Base-by-base conservation (phyloP, 1,140 invertebrate genomes). In the Drosophila gunungcola region DNA sequence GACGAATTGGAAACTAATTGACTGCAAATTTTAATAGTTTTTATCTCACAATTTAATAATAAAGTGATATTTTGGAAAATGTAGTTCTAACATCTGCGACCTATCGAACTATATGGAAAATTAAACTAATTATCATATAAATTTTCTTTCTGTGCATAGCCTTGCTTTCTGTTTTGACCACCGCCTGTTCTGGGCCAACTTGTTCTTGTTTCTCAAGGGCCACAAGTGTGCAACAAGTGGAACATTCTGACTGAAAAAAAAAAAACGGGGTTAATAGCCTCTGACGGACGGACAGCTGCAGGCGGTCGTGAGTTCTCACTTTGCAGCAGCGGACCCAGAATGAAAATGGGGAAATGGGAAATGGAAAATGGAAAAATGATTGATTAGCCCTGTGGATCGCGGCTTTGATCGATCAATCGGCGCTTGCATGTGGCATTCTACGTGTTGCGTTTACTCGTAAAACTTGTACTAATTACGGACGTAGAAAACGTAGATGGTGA, bases 281-380 rank as follows among this genome's bases (percentile, higher is more conserved):
- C 80, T 88, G 83, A 82, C 79, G 86, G 69, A 57, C 27, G 74
- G 62, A 74, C 49, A 60, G 51, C 58, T 68, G 62, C 82, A 73
- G 83, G 83, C 79, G 83, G 84, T 88, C 83, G 83, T 88, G 83
- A 86, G 83, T 86, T 86, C 83, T 86, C 83, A 88, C 83, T 88
- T 88, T 82, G 69, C 32, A 51, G 39, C 25, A 32, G 13, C 13
- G 41, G 21, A 13, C 11, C 10, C 27, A 45, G 25, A 48, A 29
- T 21, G 25, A 32, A 42, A 58, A 52, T 49, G 56, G 45, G 32
- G 13, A 32, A 32, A 32, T 32, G 29, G 13, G n/a, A 42, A 73
- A 75, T 73, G 65, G 55, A 54, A 74, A 77, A 88, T 79, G 67
- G 68, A 74, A 80, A 89, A 80, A 88, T 89, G 84, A 88, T 88